Conservation (phyloP, 1,140 invertebrate genomes). For the Euglossa dilemma region DNA sequence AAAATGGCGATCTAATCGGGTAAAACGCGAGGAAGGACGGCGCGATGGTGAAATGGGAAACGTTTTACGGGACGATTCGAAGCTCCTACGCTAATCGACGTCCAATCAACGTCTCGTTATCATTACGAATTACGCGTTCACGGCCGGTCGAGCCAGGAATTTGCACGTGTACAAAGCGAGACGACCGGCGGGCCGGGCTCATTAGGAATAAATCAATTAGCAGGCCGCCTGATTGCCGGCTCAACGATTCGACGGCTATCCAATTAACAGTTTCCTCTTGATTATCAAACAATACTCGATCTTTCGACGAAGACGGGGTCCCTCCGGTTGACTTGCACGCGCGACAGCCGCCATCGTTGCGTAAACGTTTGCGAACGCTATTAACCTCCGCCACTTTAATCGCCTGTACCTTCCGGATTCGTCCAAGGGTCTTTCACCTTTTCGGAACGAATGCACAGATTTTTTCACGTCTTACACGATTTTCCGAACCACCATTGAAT, state of each 20-base stretch:
- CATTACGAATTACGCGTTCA: constrained; percentile 49
- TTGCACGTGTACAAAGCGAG: constrained; percentile 45
- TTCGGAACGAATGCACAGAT: too few relatives aligned
- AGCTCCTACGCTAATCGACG: constrained; percentile 11
- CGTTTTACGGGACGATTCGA: background rate
- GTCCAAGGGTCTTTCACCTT: too few relatives aligned
- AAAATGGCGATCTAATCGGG: background rate
- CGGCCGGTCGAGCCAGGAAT: constrained; percentile 29
- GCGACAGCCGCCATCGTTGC: background rate
- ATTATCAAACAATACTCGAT: constrained; percentile 58
- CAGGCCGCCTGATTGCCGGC: constrained; percentile 55
- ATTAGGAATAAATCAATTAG: constrained; percentile 69
- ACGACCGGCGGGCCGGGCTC: constrained; percentile 42
- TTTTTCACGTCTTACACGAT: too few relatives aligned
- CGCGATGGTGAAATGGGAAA: background rate
- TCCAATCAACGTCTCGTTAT: constrained; percentile 54
- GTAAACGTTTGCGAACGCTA: background rate
- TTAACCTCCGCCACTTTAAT: background rate
- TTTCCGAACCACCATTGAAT: too few relatives aligned
- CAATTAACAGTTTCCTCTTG: constrained; percentile 53
- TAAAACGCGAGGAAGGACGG: background rate
- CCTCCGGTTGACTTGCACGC: background rate
- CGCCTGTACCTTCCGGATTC: background rate
- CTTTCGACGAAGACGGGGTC: constrained; percentile 24
- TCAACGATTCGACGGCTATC: constrained; percentile 53